Evolutionary conservation across 2,797 vertebrate genomes (phyloP).

Genomic region (Crenichthys baileyi): DNA sequence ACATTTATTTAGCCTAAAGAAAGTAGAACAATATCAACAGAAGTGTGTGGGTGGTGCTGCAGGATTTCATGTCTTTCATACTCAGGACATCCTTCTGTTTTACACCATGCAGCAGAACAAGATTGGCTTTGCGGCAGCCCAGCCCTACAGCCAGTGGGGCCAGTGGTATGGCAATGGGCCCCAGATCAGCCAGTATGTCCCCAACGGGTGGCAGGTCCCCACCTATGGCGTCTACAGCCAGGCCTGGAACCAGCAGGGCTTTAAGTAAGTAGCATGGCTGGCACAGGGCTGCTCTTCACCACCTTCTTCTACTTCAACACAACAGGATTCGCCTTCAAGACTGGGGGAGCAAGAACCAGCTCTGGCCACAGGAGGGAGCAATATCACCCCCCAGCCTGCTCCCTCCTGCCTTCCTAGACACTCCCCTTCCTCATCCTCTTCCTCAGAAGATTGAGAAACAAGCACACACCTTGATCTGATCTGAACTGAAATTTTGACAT

Average conservation of each 20-base stretch:
- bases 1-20: not conserved
- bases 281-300: conserved; percentile 64
- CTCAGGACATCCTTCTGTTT: not conserved
- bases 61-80: too few relatives aligned
- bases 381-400: conserved; percentile 30
- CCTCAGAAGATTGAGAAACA: conserved; percentile 62
- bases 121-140: conserved; percentile 89
- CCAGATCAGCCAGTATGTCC: conserved; percentile 95
- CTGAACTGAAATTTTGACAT: conserved; percentile 50
- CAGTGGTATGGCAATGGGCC: conserved; percentile 96
- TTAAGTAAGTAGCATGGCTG: conserved; percentile 88
- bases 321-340: conserved; percentile 52
- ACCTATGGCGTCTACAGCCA: conserved; percentile 94
- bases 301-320: conserved; percentile 61
- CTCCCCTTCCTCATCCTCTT: conserved; percentile 54
- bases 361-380: conserved; percentile 63
- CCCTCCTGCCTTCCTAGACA: conserved; percentile 26
- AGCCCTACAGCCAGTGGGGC: conserved; percentile 94
- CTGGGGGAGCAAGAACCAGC: conserved; percentile 56
- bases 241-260: conserved; percentile 97
- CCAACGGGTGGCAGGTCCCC: conserved; percentile 97
- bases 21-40: not conserved
- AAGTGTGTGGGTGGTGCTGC: not conserved
- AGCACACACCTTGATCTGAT: conserved; percentile 22
- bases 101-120: conserved; percentile 85